Base-by-base conservation (phyloP, 2,888 invertebrate genomes). In the Apodemia mormo region DNA sequence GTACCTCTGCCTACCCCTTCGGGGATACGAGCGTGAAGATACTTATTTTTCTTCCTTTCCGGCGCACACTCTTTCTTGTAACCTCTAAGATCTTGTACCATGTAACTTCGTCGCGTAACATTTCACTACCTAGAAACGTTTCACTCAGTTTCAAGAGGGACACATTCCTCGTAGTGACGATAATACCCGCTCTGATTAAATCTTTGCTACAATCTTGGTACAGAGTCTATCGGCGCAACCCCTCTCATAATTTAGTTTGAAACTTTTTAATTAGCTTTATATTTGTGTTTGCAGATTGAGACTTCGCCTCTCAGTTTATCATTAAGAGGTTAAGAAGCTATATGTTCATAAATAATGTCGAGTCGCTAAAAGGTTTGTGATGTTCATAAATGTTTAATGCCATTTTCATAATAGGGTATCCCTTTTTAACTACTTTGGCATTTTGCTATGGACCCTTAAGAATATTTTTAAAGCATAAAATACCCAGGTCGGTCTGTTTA, bases 191-290 rank as follows among this genome's bases (percentile, higher is more conserved):
- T 87, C 83, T 86, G 87, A 89, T 90, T 88, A 86, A 92, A 91
- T 89, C 91, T 89, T 86, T 78, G 83, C 82, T 83, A 85, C 86
- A 89, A 90, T 89, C 90, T 89, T 90, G 89, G 92, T 91, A 87
- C 90, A 76, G 87, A 86, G 91, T 82, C 87, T 86, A 86, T 86
- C 87, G 84, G 80, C 85, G 85, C 87, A 87, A 89, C 91, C 93
- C 92, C 92, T 91, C 92, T 91, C 91, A 93, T 93, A 93, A 93
- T 92, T 92, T 89, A 92, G 92, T 93, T 93, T 87, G 85, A 88
- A 93, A 93, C 92, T 93, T 93, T 93, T 93, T 92, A 93, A 93
- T 93, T 93, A 93, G 92, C 91, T 93, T 93, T 92, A 92, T 92
- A 91, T 93, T 93, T 93, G 92, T 93, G 90, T 93, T 93, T 92